Evolutionary conservation across 2,113 vertebrate species (phyloP), one percentile per base, ranked within the genome.

Genomic region (Myodes glareolus): DNA sequence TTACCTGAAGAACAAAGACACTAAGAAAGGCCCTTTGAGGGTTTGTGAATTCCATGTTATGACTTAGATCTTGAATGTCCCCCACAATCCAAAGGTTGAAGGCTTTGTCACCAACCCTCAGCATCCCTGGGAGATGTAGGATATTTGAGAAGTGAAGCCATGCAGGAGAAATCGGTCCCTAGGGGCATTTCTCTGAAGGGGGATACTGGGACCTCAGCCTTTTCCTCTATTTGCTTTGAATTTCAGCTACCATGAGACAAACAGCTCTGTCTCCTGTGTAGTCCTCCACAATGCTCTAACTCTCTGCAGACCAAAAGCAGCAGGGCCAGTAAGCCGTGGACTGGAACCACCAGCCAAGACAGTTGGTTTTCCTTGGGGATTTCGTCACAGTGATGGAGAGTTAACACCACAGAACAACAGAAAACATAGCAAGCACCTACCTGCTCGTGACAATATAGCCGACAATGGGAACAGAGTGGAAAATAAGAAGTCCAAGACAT

Each of bases 361-460:
- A 61, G 33, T 27, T 73, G 52, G 55, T 7, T 47, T 85, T 75
- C 13, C 39, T 84, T 45, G 4, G 77, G 67, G 4, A 39, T 52
- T 75, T 65, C 67, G 7, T 75, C 78, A 84, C 8, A 65, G 42
- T 42, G 36, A 42, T 4, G 25, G 76, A 55, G 58, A 70, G 25
- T 29, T 86, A 39, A 52, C 19, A 47, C 29, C 50, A 50, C 7
- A 73, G 55, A 50, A 61, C 27, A 68, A 55, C 23, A 84, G 39
- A 45, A 61, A 45, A 16, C 25, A 17, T 0, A 39, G 47, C 42
- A 76, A 93, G 31, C 73, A 7, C 25, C 31, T 68, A n/a, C 13
- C 17, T 23, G 1, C 39, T 61, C n/a, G 0, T 1, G n/a, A 67
- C 19, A n/a, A 39, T 10, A 1, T 5, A 27, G 16, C 1, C 2